Base-by-base conservation (phyloP, 2,797 vertebrate genomes). In the Gila robusta region DNA sequence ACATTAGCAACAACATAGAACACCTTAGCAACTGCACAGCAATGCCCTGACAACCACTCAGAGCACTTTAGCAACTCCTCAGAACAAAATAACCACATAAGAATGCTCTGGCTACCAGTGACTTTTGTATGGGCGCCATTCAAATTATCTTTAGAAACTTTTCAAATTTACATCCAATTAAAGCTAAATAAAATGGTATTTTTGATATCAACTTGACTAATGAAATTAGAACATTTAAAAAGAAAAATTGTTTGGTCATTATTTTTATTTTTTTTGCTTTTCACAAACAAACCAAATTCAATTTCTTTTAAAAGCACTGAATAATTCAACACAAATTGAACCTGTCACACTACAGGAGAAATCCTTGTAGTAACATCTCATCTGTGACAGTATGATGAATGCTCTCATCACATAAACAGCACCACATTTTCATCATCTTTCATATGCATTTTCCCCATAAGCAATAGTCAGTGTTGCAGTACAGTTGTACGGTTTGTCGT, bases 331-430 rank as follows among this genome's bases (percentile, higher is more conserved):
- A 69, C 59, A 77, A 49, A 37, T 39, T 5, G 3, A 44, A 72
- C 37, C 28, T 49, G 41, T 77, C 44, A 84, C 32, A 35, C 35
- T 35, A 35, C 4, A 35, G 35, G 47, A 74, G 59, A 71, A 79
- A 32, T 80, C 35, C 56, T 59, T 77, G 39, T 54, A 23, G 77
- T 76, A 69, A 66, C 52, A 47, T 69, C 21, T 81, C 5, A 59
- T 39, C 59, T 59, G 6, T 87, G 79, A 85, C 73, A 88, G 79
- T 41, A 37, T 82, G 66, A 82, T 88, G 66, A 67, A 84, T 76
- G 70, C n/a, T 14, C 8, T 72, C 39, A 32, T 70, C 9, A 14
- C 7, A 56, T 49, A 81, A 83, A 80, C 69, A 44, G 23, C 47
- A 52, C 5, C 64, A 37, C 62, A 41, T 64, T 59, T 37, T 64